These are phyloP conservation scores for Diuraphis noxia DNA, from an alignment of 1,140 invertebrate genomes.

Conservation along the genomic window DNA sequence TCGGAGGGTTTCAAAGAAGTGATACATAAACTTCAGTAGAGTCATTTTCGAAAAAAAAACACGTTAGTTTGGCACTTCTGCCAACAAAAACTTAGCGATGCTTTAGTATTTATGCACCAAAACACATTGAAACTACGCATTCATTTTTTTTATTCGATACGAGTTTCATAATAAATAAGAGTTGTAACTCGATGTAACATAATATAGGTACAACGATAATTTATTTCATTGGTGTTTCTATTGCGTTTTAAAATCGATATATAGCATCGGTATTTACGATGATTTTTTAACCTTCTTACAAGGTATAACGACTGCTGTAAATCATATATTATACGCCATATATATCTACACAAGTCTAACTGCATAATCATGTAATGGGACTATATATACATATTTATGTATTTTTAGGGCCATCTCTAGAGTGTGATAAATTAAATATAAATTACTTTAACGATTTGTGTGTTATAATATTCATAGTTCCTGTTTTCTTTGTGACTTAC, in stretches of 20 bases:
- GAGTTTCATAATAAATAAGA: not conserved
- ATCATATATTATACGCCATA: not conserved
- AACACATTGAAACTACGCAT: not conserved
- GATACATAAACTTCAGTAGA: constrained; percentile 9
- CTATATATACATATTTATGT: not conserved
- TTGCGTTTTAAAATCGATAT: not conserved
- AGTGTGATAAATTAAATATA: constrained; percentile 27
- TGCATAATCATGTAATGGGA: constrained; percentile 15
- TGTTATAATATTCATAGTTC: not conserved
- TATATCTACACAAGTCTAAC: not conserved
- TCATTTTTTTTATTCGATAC: not conserved
- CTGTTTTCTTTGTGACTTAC: not conserved
- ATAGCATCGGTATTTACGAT: not conserved
- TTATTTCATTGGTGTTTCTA: not conserved
- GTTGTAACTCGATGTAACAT: not conserved
- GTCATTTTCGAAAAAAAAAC: constrained; percentile 36
- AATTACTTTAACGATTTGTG: constrained; percentile 24
- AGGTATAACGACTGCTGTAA: not conserved
- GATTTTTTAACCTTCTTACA: not conserved
- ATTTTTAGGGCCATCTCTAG: not conserved
- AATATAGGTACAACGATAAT: not conserved
- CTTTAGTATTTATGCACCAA: not conserved
- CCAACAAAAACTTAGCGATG: constrained; percentile 18
- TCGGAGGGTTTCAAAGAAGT: constrained; percentile 22
- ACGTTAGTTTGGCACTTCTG: constrained; percentile 4